A percentile compares a stretch with the other conserved stretches of the same genome.
Conservation (phyloP, 37 sponge, comb jelly and placozoan species). For the Halichondria panicea region DNA sequence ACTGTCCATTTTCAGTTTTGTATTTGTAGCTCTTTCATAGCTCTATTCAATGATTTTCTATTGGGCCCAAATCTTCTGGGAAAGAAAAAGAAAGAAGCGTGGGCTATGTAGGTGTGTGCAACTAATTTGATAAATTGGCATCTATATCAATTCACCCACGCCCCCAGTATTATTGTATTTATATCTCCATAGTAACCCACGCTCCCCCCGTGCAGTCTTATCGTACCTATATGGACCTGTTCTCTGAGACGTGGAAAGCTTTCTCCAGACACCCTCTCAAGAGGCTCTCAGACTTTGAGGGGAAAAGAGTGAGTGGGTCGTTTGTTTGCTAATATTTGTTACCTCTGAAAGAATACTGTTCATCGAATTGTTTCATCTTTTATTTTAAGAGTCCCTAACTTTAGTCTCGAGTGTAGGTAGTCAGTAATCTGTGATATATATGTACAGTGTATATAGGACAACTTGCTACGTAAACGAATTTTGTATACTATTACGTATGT, state of each 20-base stretch:
- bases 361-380: too few relatives aligned
- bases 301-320: conserved; percentile 56
- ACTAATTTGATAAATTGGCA: neutral
- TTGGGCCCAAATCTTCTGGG: too few relatives aligned
- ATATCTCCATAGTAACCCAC: conserved; percentile 6
- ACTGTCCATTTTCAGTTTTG: too few relatives aligned
- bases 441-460: neutral
- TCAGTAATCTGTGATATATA: too few relatives aligned
- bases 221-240: conserved; percentile 49
- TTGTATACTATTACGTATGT: neutral
- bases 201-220: conserved; percentile 4
- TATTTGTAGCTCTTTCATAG: too few relatives aligned
- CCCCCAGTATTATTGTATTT: conserved; percentile 11
- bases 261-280: conserved; percentile 66
- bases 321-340: too few relatives aligned
- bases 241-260: conserved; percentile 76
- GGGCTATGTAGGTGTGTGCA: too few relatives aligned
- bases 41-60: too few relatives aligned
- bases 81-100: too few relatives aligned
- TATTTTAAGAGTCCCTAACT: too few relatives aligned
- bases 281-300: conserved; percentile 74
- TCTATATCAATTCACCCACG: neutral
- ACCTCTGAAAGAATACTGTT: too few relatives aligned
- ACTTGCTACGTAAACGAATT: neutral
- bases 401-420: too few relatives aligned